Evolutionary conservation across 2,797 vertebrate species (phyloP).

Genomic region (Myotis findleyi): DNA sequence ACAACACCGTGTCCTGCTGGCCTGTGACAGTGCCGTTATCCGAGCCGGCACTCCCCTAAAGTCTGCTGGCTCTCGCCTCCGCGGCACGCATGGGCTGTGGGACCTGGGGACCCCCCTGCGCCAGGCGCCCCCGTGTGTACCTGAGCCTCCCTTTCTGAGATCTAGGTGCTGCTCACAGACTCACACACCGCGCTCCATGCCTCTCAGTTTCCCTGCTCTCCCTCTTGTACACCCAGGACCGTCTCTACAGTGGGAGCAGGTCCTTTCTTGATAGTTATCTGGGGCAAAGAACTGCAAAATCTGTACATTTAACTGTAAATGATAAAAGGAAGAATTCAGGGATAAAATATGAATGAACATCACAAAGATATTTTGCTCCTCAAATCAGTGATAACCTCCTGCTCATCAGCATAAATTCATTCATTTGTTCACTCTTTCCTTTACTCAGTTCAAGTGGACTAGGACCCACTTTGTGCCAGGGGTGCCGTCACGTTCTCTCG

Average conservation of each 20-base stretch:
- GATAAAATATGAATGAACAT: constrained; percentile 5
- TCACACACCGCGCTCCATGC: not conserved
- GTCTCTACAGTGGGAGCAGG: not conserved
- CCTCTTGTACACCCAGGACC: not conserved
- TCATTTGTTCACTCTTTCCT: not conserved
- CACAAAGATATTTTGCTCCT: not conserved
- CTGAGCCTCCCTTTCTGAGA: not conserved
- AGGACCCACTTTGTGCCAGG: not conserved
- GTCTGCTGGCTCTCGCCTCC: not conserved
- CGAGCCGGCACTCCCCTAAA: not conserved
- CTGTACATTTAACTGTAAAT: not conserved
- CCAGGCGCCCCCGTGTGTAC: rapidly evolving
- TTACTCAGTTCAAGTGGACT: not conserved
- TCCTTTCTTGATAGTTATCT: not conserved
- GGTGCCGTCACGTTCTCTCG: not conserved
- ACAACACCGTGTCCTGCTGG: not conserved
- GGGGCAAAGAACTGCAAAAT: not conserved
- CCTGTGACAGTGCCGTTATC: not conserved
- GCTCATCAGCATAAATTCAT: not conserved
- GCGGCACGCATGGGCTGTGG: rapidly evolving
- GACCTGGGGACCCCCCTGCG: not conserved
- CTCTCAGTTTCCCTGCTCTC: not conserved
- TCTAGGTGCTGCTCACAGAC: not conserved
- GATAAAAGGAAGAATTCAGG: not conserved
- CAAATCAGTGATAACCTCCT: not conserved